Conservation (phyloP, 2,113 vertebrate genomes). For the Phalacrocorax pelagicus region DNA sequence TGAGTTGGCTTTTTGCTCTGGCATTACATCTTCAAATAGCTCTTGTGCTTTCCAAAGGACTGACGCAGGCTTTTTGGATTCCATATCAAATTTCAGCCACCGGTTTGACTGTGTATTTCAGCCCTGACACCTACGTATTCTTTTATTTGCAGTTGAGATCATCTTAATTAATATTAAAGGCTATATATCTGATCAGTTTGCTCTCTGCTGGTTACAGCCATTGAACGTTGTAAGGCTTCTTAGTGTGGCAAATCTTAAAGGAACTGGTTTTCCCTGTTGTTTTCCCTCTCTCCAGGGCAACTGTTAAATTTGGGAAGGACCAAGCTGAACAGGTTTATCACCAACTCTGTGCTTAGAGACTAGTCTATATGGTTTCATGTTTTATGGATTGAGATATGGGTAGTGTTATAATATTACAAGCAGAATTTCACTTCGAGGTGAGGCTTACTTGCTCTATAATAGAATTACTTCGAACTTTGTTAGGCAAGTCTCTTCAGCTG, state of each 20-base stretch:
- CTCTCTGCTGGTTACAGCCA: not conserved
- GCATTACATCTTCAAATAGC: constrained; percentile 18
- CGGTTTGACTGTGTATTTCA: constrained; percentile 26
- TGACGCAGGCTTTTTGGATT: constrained; percentile 42
- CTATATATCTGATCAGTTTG: not conserved
- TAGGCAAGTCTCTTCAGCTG: constrained; percentile 65
- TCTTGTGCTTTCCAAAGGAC: constrained; percentile 29
- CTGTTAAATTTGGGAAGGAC: not conserved
- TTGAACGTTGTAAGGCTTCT: not conserved
- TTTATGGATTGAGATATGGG: not conserved
- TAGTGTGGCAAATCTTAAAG: not conserved
- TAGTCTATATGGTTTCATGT: not conserved
- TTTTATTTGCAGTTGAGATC: not conserved
- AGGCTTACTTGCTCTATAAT: constrained; percentile 12
- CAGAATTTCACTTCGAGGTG: constrained; percentile 12
- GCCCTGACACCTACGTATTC: not conserved
- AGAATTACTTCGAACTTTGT: constrained; percentile 31
- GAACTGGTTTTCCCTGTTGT: not conserved
- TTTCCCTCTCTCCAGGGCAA: not conserved
- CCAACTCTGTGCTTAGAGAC: not conserved
- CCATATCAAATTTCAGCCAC: not conserved
- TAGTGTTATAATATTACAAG: not conserved
- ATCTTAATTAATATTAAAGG: not conserved
- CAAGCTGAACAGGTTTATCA: not conserved
- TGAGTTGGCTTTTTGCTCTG: constrained; percentile 46